Evolutionary conservation across 1,140 invertebrate species (phyloP), one percentile per base, ranked within the genome.

Genomic region (Macrobrachium rosenbergii): DNA sequence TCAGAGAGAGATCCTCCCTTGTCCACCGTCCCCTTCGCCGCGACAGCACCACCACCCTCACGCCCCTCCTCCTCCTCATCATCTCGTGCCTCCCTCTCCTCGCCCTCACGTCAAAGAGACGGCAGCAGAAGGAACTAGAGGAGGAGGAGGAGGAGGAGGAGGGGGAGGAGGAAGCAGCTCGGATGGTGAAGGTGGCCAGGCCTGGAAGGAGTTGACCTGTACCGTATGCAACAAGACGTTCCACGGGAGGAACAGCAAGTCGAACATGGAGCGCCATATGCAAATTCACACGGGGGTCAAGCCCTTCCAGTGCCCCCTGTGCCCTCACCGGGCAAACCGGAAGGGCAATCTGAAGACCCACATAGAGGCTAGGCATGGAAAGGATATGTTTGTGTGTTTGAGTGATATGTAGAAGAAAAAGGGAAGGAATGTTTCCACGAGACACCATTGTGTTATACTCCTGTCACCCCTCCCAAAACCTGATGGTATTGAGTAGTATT

Each of bases 221-320:
- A 87, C 82, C 37, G 82, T 89, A 45, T 91, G 91, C 89, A 87
- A 78, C 80, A 91, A 90, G 83, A 85, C 79, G 37, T 91, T 91
- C 88, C 82, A 83, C 75, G 89, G 89, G 62, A 88, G 89, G 45
- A 88, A 89, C 69, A 89, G 88, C 64, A 88, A 89, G 64, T 84
- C 90, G 14, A 91, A 90, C 82, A 83, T 91, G 37, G 90, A 90
- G 19, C 88, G 88, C 3, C 91, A 91, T 78, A 78, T 89, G 78
- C 83, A 90, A 37, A 90, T 88, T 45, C 91, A 91, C 77, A 90
- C 86, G 21, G 90, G 90, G 16, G 77, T 88, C 19, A 90, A 90
- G 73, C 89, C 88, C 28, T 90, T 89, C 83, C 76, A 83, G 83
- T 94, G 94, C 90, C 93, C 94, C 21, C 76, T 90, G 17, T 94